Conservation (phyloP, 2,888 invertebrate species). For the Ligdia adustata region DNA sequence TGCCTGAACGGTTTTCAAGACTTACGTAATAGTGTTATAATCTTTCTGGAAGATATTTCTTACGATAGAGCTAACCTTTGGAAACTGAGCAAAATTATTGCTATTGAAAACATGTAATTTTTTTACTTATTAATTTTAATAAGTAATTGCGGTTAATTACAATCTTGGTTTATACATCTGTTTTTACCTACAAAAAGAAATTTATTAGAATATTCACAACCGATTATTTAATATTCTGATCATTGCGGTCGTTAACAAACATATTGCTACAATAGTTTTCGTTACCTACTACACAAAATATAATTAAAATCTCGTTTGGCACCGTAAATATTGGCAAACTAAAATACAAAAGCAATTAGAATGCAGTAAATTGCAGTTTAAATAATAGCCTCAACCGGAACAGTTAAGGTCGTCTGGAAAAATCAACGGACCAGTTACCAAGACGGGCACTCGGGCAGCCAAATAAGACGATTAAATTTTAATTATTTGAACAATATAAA, state of each 20-base stretch:
- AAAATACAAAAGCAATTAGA: constrained; percentile 21
- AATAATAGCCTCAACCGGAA: constrained; percentile 27
- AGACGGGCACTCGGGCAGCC: constrained; percentile 4
- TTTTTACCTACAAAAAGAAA: too few relatives aligned
- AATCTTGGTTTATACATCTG: too few relatives aligned
- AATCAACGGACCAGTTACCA: constrained; percentile 13
- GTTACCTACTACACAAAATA: constrained; percentile 3
- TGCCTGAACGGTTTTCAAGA: constrained; percentile 5
- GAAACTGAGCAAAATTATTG: too few relatives aligned
- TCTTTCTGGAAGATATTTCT: too few relatives aligned
- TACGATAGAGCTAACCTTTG: too few relatives aligned
- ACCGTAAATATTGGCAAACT: constrained; percentile 29
- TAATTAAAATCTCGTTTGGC: constrained; percentile 15
- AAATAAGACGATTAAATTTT: constrained; percentile 15
- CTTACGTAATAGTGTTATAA: too few relatives aligned
- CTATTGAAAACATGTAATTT: too few relatives aligned
- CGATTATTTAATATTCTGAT: too few relatives aligned
- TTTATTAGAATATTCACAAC: too few relatives aligned
- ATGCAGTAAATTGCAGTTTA: constrained; percentile 14
- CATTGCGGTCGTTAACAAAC: too few relatives aligned
- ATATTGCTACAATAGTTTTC: neutral
- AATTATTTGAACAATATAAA: constrained; percentile 18
- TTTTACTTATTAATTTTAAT: too few relatives aligned
- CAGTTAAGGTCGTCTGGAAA: constrained; percentile 23
- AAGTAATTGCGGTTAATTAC: too few relatives aligned